A percentile compares a stretch with the other conserved stretches of the same genome.
Evolutionary conservation across 35 echinoderm and acorn worm species (phyloP).

Genomic region (Antedon bifida): DNA sequence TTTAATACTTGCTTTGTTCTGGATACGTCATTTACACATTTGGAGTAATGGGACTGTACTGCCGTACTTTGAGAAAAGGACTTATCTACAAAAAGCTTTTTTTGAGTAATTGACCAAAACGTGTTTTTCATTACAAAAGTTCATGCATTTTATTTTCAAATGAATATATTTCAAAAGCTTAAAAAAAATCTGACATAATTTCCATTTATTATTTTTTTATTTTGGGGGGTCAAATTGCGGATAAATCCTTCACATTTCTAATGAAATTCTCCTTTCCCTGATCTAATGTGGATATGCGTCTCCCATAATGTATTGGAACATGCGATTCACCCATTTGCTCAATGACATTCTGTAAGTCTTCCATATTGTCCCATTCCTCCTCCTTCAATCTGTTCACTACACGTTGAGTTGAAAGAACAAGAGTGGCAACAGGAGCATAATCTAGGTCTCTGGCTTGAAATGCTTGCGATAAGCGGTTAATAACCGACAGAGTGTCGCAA

Average conservation of each 20-base stretch:
- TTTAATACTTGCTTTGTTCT: no score
- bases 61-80: no score
- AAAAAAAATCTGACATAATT: no score
- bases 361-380: conserved; percentile 12
- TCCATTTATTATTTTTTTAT: no score
- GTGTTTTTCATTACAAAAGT: no score
- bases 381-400: conserved; percentile 6
- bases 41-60: no score
- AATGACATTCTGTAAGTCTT: not conserved
- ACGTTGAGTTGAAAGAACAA: conserved; percentile 12
- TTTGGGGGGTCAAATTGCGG: no score
- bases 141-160: no score
- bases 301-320: not conserved
- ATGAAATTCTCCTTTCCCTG: conserved; percentile 2
- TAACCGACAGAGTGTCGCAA: conserved; percentile 20
- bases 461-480: conserved; percentile 9
- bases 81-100: no score
- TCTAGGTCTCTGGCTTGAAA: conserved; percentile 32
- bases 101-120: no score
- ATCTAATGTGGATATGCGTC: not conserved
- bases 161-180: no score
- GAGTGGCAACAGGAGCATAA: conserved; percentile 1
- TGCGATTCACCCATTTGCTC: not conserved
- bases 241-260: conserved; percentile 8
- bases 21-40: no score